Evolutionary conservation across 1,140 invertebrate species (phyloP).

Genomic region (Leptopilina clavipes): DNA sequence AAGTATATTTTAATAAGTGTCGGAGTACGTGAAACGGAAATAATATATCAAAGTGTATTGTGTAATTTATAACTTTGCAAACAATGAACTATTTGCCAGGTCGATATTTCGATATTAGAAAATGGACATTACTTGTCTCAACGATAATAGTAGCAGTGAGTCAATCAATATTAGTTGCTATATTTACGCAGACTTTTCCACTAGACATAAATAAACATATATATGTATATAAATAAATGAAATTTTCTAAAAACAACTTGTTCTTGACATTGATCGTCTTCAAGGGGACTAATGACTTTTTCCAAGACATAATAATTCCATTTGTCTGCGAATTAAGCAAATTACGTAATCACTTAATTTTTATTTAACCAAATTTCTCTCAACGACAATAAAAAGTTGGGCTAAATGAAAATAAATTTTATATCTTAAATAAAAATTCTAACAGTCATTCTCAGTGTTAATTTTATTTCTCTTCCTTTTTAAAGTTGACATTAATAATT

Average conservation of each 20-base stretch:
- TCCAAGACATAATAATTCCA: no score
- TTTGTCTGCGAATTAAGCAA: no score
- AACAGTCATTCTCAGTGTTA: no score
- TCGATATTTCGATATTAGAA: not conserved
- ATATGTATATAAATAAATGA: not conserved
- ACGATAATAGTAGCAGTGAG: not conserved
- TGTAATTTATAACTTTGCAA: not conserved
- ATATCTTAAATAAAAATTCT: no score
- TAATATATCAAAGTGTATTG: not conserved
- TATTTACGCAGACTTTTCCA: not conserved
- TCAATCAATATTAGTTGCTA: not conserved
- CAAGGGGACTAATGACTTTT: not conserved
- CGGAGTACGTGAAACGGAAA: no score
- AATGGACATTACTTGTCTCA: not conserved
- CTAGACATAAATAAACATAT: not conserved
- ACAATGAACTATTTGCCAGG: not conserved
- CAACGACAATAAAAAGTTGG: no score
- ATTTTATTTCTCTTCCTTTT: no score
- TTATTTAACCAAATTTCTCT: no score
- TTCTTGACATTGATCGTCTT: slow-evolving; percentile 11
- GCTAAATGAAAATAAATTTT: no score
- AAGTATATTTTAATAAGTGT: no score
- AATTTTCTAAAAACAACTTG: slow-evolving; percentile 12
- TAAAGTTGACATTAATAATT: no score
- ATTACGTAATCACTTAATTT: no score